Conservation (phyloP, 2,888 invertebrate genomes). For the Drosophila suboccidentalis region DNA sequence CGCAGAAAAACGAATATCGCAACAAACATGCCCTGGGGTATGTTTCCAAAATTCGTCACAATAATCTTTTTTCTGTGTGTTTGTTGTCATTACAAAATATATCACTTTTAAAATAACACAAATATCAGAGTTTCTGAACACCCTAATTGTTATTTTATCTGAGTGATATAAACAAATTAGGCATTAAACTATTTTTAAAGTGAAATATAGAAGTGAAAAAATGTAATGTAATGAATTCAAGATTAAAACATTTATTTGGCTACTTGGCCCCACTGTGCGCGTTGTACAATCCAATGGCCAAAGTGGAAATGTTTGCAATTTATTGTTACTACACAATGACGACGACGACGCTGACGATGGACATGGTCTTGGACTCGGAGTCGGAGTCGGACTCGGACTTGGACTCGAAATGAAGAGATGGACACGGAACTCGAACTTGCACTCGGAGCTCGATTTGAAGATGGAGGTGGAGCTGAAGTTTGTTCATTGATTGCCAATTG, state of each 20-base stretch:
- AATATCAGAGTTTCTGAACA: too few species aligned
- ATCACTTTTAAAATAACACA: too few species aligned
- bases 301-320: constrained; percentile 68
- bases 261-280: constrained; percentile 13
- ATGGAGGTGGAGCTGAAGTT: not conserved
- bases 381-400: not conserved
- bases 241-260: not conserved
- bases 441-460: not conserved
- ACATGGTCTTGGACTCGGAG: constrained; percentile 10
- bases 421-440: not conserved
- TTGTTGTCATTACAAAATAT: too few species aligned
- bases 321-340: constrained; percentile 60
- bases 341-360: constrained; percentile 19
- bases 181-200: not conserved
- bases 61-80: too few species aligned
- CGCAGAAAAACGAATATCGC: too few species aligned
- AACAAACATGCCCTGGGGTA: too few species aligned
- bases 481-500: constrained; percentile 70
- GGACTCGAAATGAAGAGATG: constrained; percentile 4
- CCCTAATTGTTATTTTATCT: too few species aligned
- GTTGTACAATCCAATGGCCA: constrained; percentile 33
- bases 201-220: not conserved
- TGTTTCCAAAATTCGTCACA: too few species aligned
- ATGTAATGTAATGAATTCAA: not conserved
- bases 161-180: too few species aligned